Conservation (phyloP, 1,140 invertebrate species). For the Cataglyphis hispanica region DNA sequence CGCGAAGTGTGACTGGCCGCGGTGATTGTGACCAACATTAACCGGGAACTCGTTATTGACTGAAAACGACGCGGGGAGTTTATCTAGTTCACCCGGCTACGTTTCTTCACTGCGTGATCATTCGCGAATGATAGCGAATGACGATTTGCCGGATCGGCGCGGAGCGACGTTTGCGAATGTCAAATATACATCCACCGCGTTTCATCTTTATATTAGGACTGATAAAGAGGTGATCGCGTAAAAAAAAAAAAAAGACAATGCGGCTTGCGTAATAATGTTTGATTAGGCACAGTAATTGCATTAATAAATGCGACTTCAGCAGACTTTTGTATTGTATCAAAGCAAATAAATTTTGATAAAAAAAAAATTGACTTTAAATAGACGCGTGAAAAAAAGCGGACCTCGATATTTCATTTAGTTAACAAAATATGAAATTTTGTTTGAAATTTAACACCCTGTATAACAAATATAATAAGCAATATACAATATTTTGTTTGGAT, state of each 20-base stretch:
- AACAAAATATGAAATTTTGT: no score
- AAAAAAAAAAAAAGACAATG: not conserved
- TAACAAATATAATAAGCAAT: not conserved
- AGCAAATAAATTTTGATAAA: no score
- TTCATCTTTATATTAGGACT: not conserved
- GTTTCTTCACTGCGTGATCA: slow-evolving; percentile 45
- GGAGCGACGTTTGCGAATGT: not conserved
- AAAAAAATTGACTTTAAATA: no score
- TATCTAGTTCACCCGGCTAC: slow-evolving; percentile 43
- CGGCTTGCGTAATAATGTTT: not conserved
- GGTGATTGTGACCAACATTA: slow-evolving; percentile 37
- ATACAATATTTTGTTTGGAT: not conserved
- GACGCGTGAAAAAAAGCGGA: no score
- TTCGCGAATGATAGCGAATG: not conserved
- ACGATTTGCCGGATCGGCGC: slow-evolving; percentile 25
- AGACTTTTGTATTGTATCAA: no score
- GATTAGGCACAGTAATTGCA: not conserved
- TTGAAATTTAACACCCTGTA: no score
- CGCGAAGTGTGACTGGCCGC: not conserved
- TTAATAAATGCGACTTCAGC: not conserved
- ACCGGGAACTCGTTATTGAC: slow-evolving; percentile 77
- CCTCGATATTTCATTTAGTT: no score
- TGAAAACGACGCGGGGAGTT: slow-evolving; percentile 70
- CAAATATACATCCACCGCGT: slow-evolving; percentile 1
- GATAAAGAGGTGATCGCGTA: slow-evolving; percentile 43